phyloP scores from a whole-genome alignment of 2,888 invertebrate genomes.

The Platycheirus albimanus region DNA sequence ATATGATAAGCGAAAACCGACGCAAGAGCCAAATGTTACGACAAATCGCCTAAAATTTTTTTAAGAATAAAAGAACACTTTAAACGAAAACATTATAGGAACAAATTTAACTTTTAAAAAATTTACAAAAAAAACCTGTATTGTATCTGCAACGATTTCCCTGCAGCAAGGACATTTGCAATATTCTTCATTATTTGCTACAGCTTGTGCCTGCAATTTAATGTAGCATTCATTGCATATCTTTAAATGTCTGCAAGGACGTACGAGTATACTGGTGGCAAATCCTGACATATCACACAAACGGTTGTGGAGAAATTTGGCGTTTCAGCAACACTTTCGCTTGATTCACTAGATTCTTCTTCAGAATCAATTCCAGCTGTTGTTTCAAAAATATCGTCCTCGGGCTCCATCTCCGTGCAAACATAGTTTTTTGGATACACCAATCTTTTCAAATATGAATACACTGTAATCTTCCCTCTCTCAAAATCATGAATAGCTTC shows the following conservation, averaged over 20 bases:
- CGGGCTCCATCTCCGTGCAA: neutral
- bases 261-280: neutral
- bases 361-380: too few species aligned
- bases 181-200: conserved; percentile 1
- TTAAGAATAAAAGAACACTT: too few species aligned
- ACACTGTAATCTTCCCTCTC: neutral
- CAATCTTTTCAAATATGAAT: conserved; percentile 1
- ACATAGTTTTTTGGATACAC: conserved; percentile 12
- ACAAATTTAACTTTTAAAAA: too few species aligned
- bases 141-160: neutral
- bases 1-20: too few species aligned
- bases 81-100: too few species aligned
- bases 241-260: conserved; percentile 6
- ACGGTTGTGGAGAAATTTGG: neutral
- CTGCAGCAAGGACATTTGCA: conserved; percentile 13
- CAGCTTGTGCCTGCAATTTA: conserved; percentile 5
- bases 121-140: neutral
- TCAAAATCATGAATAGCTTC: neutral
- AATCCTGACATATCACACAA: neutral
- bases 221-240: conserved; percentile 18
- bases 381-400: too few species aligned
- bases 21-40: too few species aligned
- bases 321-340: too few species aligned
- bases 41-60: too few species aligned
- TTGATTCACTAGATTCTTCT: too few species aligned